Evolutionary conservation across 2,888 invertebrate species (phyloP), one percentile per base, ranked within the genome.

Genomic region (Protophormia terraenovae): DNA sequence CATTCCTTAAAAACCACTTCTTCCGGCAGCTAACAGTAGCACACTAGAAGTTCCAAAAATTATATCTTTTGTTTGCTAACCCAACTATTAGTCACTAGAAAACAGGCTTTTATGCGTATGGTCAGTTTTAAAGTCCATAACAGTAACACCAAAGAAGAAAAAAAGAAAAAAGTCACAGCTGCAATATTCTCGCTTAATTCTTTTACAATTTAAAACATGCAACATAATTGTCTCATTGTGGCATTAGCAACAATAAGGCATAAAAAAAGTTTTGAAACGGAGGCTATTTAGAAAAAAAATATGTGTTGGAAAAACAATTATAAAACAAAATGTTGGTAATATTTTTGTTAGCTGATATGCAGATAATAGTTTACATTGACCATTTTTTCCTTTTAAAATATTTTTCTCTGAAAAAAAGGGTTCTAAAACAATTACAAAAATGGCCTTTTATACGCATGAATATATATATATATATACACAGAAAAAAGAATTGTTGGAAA

Each of bases 151-250:
- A 50, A 50, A 2, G 29, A 69, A 50, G 4, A 12, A 3, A 0
- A 8, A 19, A 0, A 22, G n/a, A 69, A 50, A 16, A 53, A 53
- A 69, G 35, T 53, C 69, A 35, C 69, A 69, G 50, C 69, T 69
- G 69, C 53, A 53, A 69, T 53, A 24, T n/a, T 69, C 35, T n/a
- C 19, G 50, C 29, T 67, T 50, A 67, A 66, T 67, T 55, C 50
- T 75, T 78, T 38, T 60, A 60, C 69, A 27, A 69, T 50, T 78
- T 16, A 16, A 32, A 81, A 60, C 58, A 60, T 73, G 60, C 73
- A 78, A 67, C 66, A 83, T 78, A 83, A 83, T 78, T 83, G 73
- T 69, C 73, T 78, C 41, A 83, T 83, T 83, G 73, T 73, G 67
- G 60, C 67, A 73, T 60, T 67, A 77, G 29, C 58, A 71, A 83